Conservation (phyloP, 2,113 vertebrate species). For the Perca schrenkii region DNA sequence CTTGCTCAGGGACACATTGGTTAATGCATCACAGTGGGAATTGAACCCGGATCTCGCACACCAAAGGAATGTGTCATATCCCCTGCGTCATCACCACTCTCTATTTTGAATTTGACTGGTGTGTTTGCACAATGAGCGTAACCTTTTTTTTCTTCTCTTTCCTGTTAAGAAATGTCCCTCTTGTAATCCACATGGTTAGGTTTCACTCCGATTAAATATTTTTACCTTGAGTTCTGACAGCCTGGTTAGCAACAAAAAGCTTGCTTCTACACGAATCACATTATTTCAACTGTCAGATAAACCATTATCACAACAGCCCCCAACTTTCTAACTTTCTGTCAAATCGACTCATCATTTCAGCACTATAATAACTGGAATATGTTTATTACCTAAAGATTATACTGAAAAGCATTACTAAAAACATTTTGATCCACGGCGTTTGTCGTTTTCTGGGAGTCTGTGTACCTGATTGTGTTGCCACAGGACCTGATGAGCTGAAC, state of each 20-base stretch:
- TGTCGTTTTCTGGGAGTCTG: not conserved
- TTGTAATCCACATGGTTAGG: not conserved
- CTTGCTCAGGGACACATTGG: too few species aligned
- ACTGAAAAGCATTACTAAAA: not conserved
- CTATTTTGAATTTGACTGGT: not conserved
- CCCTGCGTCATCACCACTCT: too few species aligned
- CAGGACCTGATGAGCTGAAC: constrained; percentile 94
- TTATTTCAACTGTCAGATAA: not conserved
- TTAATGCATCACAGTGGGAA: too few species aligned
- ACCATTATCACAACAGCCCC: not conserved
- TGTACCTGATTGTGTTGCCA: constrained; percentile 89
- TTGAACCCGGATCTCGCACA: too few species aligned
- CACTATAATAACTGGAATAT: not conserved
- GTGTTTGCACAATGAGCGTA: not conserved
- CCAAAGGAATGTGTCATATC: too few species aligned
- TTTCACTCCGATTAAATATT: not conserved
- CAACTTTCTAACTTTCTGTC: not conserved
- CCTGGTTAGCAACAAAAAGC: not conserved
- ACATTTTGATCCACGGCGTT: not conserved
- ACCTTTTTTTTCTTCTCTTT: not conserved
- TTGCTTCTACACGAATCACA: not conserved
- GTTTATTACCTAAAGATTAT: not conserved
- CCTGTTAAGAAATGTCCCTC: not conserved
- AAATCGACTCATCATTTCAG: not conserved
- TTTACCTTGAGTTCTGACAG: not conserved